Base-by-base conservation (phyloP, 2,113 vertebrate genomes). In the Muntiacus reevesi region DNA sequence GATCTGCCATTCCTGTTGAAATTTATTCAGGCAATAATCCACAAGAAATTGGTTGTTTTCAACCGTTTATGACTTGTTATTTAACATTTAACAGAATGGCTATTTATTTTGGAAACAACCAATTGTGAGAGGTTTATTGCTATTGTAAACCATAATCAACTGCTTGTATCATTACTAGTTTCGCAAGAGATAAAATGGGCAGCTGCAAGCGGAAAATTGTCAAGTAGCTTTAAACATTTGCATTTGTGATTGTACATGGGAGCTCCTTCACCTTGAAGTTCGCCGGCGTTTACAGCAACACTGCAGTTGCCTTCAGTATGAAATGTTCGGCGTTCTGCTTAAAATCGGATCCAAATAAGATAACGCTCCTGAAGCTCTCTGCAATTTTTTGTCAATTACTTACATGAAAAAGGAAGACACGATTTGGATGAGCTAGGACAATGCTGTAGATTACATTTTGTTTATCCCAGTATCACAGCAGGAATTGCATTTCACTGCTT, bases 51-150 rank as follows among this genome's bases (percentile, higher is more conserved):
- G 98, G 98, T 99, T 98, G 98, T 98, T 99, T 99, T 99, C 98
- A 98, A 98, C 98, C 97, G 98, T 98, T 99, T 99, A 99, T 98
- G 98, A 98, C 98, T 98, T 99, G 98, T 99, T 99, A 99, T 98
- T 99, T 99, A 99, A 99, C 98, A 99, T 99, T 99, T 98, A 99
- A 98, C 97, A 98, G 98, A 99, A 99, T 98, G 98, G 98, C 98
- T 98, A 97, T 99, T 99, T 99, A 98, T 99, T 99, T 98, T 98
- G 98, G 97, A 98, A 99, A 99, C 98, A 99, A 98, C 98, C 98
- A 98, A 98, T 98, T 97, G 98, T 98, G 98, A 99, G 97, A 98
- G 97, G 98, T 99, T 99, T 99, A 99, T 98, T 98, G 97, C 97
- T 96, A 98, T 98, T 99, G 98, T 99, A 99, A 99, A 99, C 98